These are phyloP conservation scores for Melanotaenia parkinsoni DNA, from an alignment of 2,797 vertebrate species.

Conservation along the genomic window DNA sequence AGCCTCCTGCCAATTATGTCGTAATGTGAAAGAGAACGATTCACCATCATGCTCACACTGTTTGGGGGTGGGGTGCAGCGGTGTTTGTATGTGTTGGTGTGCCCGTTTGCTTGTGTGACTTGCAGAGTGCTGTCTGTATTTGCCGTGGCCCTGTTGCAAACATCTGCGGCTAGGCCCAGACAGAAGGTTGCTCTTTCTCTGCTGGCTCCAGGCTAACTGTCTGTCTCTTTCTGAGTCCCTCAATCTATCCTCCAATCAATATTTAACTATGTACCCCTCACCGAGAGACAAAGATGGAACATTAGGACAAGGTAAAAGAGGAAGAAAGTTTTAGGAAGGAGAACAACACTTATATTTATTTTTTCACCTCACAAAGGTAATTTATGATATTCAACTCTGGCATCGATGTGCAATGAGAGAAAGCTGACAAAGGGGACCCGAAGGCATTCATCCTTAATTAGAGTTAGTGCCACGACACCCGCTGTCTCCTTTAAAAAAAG, in stretches of 20 bases:
- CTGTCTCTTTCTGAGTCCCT: conserved; percentile 22
- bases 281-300: conserved; percentile 53
- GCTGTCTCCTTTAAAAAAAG: conserved; percentile 13
- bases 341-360: conserved; percentile 37
- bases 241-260: conserved; percentile 67
- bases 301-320: conserved; percentile 6
- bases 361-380: conserved; percentile 20
- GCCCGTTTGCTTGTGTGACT: conserved; percentile 43
- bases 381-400: conserved; percentile 42
- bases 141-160: conserved; percentile 62
- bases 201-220: conserved; percentile 58
- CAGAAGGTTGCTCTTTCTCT: conserved; percentile 68
- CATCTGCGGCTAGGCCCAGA: conserved; percentile 72
- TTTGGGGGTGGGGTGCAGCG: conserved; percentile 46
- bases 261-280: conserved; percentile 71
- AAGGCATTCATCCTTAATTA: conserved; percentile 30
- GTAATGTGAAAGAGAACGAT: conserved; percentile 78
- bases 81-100: conserved; percentile 18
- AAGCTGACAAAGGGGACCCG: conserved; percentile 13
- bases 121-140: conserved; percentile 62
- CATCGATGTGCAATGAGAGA: conserved; percentile 7
- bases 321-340: conserved; percentile 39
- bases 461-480: conserved; percentile 19
- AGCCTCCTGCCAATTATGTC: conserved; percentile 77
- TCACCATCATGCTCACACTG: conserved; percentile 69